A percentile compares a stretch with the other conserved stretches of the same genome.
Conservation (phyloP, 2,888 invertebrate species). For the Acanthosepion esculentum region DNA sequence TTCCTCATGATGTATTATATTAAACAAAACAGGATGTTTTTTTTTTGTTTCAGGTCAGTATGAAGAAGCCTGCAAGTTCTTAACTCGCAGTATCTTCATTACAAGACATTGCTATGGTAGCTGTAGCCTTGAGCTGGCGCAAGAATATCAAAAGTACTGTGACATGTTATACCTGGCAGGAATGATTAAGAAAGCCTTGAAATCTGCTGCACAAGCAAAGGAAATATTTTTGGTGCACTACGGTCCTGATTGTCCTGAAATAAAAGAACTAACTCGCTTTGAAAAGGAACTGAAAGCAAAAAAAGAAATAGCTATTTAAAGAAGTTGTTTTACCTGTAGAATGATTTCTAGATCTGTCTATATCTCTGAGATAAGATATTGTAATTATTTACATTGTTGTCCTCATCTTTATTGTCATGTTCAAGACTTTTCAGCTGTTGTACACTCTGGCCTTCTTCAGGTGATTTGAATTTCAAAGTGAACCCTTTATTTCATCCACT, state of each 20-base stretch:
- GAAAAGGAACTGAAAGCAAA: background rate
- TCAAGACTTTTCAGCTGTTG: too few species aligned
- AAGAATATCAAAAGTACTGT: constrained; percentile 81
- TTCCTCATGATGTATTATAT: too few species aligned
- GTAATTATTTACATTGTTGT: too few species aligned
- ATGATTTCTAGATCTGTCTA: background rate
- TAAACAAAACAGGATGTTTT: background rate
- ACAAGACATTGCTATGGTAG: constrained; percentile 80
- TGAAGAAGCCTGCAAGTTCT: constrained; percentile 73
- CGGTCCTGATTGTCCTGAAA: constrained; percentile 52
- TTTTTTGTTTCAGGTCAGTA: constrained; percentile 73
- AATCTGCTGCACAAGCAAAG: constrained; percentile 56
- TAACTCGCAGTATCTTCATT: constrained; percentile 79
- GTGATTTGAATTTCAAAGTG: too few species aligned
- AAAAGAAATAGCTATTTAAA: background rate
- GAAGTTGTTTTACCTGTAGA: background rate
- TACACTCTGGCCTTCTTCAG: too few species aligned
- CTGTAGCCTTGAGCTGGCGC: constrained; percentile 81
- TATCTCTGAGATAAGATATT: too few species aligned
- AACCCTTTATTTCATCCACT: too few species aligned
- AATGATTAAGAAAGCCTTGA: constrained; percentile 68
- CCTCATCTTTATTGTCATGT: too few species aligned
- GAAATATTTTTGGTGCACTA: constrained; percentile 59
- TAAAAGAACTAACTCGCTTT: constrained; percentile 14
- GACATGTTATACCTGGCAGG: constrained; percentile 78